Evolutionary conservation across 92 coral and sea anemone species (phyloP).

Genomic region (Bergia sp.): DNA sequence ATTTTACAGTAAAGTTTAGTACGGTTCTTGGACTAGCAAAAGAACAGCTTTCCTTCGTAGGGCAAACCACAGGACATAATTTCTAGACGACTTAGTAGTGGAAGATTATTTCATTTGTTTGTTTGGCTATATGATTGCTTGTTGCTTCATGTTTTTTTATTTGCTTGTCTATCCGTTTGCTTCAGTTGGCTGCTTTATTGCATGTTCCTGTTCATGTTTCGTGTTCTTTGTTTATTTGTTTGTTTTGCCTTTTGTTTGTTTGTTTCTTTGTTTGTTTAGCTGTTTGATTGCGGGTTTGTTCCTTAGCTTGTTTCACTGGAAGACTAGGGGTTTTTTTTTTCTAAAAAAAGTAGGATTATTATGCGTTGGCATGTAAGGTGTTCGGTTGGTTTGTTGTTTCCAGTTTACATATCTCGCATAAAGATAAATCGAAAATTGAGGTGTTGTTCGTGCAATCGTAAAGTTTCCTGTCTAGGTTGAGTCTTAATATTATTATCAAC

Average conservation of each 20-base stretch:
- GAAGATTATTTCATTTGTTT: background rate
- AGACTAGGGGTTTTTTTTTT: too few species aligned
- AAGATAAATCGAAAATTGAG: too few species aligned
- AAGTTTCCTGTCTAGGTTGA: too few species aligned
- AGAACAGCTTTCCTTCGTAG: background rate
- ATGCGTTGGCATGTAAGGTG: too few species aligned
- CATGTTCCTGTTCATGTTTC: too few species aligned
- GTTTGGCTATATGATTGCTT: background rate
- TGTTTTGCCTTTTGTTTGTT: background rate
- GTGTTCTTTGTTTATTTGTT: background rate
- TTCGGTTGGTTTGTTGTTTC: background rate
- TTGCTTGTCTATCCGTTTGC: background rate
- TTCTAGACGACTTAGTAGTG: background rate
- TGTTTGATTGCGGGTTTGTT: too few species aligned
- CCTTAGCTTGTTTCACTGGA: too few species aligned
- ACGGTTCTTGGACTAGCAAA: background rate
- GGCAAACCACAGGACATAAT: background rate
- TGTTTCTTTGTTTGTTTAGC: background rate
- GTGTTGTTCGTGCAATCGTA: background rate
- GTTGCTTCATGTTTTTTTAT: background rate
- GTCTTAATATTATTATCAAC: too few species aligned
- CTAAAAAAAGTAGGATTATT: too few species aligned
- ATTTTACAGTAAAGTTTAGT: background rate
- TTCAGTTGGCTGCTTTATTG: too few species aligned
- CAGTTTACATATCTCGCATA: too few species aligned